Evolutionary conservation across 2,797 vertebrate species (phyloP).

Genomic region (Mycteria americana): DNA sequence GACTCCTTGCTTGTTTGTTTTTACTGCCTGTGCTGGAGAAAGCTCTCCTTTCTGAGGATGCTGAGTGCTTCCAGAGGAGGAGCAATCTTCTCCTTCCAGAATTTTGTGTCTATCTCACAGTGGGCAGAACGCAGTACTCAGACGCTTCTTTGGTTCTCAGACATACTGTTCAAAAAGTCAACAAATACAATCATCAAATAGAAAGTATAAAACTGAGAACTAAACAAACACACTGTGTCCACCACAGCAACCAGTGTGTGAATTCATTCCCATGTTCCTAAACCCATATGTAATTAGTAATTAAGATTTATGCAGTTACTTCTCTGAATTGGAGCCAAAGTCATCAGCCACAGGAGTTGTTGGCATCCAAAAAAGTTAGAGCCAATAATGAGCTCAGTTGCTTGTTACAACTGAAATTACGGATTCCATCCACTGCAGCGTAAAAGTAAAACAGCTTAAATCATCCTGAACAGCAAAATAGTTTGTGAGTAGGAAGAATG

Average conservation of each 20-base stretch:
- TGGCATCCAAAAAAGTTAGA: conserved; percentile 33
- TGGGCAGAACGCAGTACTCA: neutral
- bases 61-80: neutral
- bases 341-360: conserved; percentile 14
- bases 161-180: neutral
- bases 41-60: neutral
- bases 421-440: conserved; percentile 5
- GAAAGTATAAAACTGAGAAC: neutral
- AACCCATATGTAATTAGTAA: conserved; percentile 10
- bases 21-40: neutral
- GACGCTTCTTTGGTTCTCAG: neutral
- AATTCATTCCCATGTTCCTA: conserved; percentile 24
- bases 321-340: conserved; percentile 53
- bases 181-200: neutral
- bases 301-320: conserved; percentile 60
- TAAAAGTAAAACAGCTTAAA: conserved; percentile 52
- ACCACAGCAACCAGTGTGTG: neutral
- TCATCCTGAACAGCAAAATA: conserved; percentile 15
- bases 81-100: neutral
- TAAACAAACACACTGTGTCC: neutral
- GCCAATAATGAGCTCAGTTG: conserved; percentile 53
- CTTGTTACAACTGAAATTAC: conserved; percentile 40
- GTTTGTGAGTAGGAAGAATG: neutral
- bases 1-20: neutral
- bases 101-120: neutral